phyloP scores from a whole-genome alignment of 1,140 invertebrate genomes.

The Polyergus mexicanus region DNA sequence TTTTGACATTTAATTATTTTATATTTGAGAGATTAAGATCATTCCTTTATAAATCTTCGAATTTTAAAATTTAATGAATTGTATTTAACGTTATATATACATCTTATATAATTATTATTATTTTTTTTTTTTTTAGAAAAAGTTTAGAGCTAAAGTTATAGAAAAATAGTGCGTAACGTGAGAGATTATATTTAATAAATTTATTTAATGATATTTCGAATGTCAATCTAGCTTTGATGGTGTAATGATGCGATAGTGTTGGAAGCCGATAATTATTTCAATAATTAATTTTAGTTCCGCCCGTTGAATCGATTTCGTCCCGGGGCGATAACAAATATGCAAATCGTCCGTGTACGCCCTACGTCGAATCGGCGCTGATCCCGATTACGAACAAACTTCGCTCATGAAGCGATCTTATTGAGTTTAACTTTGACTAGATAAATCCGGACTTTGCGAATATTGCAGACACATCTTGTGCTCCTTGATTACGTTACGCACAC shows the following conservation, averaged over 20 bases:
- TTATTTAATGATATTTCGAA: constrained; percentile 24
- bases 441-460: constrained; percentile 55
- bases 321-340: constrained; percentile 65
- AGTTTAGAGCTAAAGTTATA: neutral
- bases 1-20: too few species aligned
- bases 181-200: constrained; percentile 17
- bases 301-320: constrained; percentile 49
- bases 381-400: constrained; percentile 58
- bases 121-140: neutral
- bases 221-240: constrained; percentile 10
- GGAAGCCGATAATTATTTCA: constrained; percentile 53
- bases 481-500: too few species aligned
- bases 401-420: constrained; percentile 53
- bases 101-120: neutral
- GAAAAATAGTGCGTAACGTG: neutral
- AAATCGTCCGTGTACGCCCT: constrained; percentile 62
- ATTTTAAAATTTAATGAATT: neutral
- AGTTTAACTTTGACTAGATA: constrained; percentile 50
- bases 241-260: neutral
- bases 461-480: neutral
- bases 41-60: neutral
- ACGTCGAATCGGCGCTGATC: constrained; percentile 60
- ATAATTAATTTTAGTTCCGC: constrained; percentile 62
- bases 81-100: neutral
- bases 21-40: neutral